A percentile compares a stretch with the other conserved stretches of the same genome.
Evolutionary conservation across 2,888 invertebrate genomes (phyloP).

Genomic region (Drosophila yooni): DNA sequence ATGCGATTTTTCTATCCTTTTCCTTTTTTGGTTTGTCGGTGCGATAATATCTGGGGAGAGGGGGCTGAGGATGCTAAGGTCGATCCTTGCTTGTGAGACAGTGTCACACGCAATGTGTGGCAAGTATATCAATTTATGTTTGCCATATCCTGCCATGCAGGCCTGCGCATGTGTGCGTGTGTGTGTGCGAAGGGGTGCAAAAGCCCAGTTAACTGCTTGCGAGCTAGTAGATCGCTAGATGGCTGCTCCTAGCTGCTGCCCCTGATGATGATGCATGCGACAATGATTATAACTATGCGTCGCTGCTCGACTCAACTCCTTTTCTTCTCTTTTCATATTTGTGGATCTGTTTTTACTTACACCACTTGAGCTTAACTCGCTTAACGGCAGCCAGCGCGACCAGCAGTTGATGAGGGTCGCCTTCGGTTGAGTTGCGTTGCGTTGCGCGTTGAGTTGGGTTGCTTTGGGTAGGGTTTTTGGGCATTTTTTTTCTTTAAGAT

Average conservation of each 20-base stretch:
- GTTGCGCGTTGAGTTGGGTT: not conserved
- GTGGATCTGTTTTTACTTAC: constrained; percentile 68
- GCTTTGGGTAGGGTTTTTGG: not conserved
- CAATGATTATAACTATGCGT: constrained; percentile 39
- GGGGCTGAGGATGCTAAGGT: not conserved
- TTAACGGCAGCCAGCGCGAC: constrained; percentile 11
- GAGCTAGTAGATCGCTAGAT: constrained; percentile 9
- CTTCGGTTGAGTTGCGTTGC: constrained; percentile 13
- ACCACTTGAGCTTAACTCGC: constrained; percentile 76
- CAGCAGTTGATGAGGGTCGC: constrained; percentile 67
- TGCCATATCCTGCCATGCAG: constrained; percentile 1
- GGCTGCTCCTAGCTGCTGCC: not conserved
- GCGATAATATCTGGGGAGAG: not conserved
- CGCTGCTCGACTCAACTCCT: constrained; percentile 11
- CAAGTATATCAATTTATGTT: constrained; percentile 27
- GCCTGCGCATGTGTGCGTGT: not conserved
- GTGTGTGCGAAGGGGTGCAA: constrained; percentile 7
- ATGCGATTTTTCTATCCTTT: not conserved
- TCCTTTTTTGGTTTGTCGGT: not conserved
- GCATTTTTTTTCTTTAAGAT: not conserved
- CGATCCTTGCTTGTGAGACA: not conserved
- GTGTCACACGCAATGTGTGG: constrained; percentile 34
- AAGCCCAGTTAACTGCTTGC: constrained; percentile 4
- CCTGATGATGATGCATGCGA: constrained; percentile 32
- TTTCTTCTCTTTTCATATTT: not conserved